A percentile compares a stretch with the other conserved stretches of the same genome.
Conservation (phyloP, 37 sponge, comb jelly and placozoan genomes). For the Ephydatia muelleri region DNA sequence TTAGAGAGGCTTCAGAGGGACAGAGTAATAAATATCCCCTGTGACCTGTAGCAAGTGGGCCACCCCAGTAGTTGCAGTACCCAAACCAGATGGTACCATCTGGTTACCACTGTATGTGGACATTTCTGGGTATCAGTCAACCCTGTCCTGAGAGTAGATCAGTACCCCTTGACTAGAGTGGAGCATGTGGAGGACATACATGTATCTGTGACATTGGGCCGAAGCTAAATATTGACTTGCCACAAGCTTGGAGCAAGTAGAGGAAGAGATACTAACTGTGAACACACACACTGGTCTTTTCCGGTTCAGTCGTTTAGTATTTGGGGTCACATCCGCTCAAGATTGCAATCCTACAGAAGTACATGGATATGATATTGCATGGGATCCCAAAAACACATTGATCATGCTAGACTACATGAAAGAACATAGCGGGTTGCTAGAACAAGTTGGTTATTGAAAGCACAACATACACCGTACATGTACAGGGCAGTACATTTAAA, state of each 20-base stretch:
- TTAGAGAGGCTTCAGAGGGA: not conserved
- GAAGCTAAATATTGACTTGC: slow-evolving; percentile 39
- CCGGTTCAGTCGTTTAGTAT: slow-evolving; percentile 18
- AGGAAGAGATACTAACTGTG: slow-evolving; percentile 6
- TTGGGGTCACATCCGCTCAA: slow-evolving; percentile 20
- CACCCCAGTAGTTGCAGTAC: slow-evolving; percentile 40
- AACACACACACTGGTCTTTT: slow-evolving; percentile 14
- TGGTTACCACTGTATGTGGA: slow-evolving; percentile 48
- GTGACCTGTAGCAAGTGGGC: not conserved
- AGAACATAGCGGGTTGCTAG: too few species aligned
- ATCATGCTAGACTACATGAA: too few species aligned
- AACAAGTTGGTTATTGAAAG: too few species aligned
- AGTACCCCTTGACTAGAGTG: slow-evolving; percentile 34
- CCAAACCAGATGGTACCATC: slow-evolving; percentile 34
- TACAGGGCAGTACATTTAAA: too few species aligned
- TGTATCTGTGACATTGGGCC: slow-evolving; percentile 17
- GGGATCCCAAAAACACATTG: slow-evolving; percentile 23
- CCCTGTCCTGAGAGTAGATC: slow-evolving; percentile 26
- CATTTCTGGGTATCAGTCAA: slow-evolving; percentile 56
- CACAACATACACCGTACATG: too few species aligned
- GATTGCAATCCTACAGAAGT: slow-evolving; percentile 8
- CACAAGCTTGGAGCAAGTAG: slow-evolving; percentile 7
- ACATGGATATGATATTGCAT: slow-evolving; percentile 26
- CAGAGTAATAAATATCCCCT: not conserved
- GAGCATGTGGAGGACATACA: too few species aligned